Evolutionary conservation across 2,888 invertebrate species (phyloP), one percentile per base, ranked within the genome.

Genomic region (Campoplex capitator): DNA sequence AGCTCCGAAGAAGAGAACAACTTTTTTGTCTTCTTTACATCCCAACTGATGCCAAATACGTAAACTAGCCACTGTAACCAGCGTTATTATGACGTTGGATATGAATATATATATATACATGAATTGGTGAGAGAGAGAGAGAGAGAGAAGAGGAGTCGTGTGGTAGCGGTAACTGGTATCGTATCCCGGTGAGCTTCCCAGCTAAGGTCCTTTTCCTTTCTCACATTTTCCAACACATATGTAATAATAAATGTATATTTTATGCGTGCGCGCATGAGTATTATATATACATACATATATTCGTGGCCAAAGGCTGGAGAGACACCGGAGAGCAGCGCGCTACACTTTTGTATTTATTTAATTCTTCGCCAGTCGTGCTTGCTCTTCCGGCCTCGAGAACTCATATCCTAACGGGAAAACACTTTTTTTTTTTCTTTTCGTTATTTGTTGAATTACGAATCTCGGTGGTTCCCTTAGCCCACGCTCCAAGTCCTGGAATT

Each of bases 281-380:
- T 32, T 9, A n/a, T 28, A 9, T 28, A 45, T 78, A 35, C 8
- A 38, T 28, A 18, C 23, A 45, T 68, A n/a, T 81, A 62, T 65
- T 73, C 80, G 56, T 82, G 54, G 56, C 74, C 56, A 67, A 42
- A 75, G 81, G 38, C 48, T 83, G 23, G 48, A 67, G 56, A 76
- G 51, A 78, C 73, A 84, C 74, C 71, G 70, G 75, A 84, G 84
- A 88, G 82, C 84, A 87, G 77, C 79, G 88, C 84, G 89, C 88
- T 88, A 89, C 86, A 88, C 89, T 89, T 90, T 88, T 90, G 89
- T 89, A 82, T 82, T 90, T 88, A 89, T 91, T 89, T 88, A 85
- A 88, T 89, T 89, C 88, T 76, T 80, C 45, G 65, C 85, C 82
- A 71, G 75, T 84, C 73, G 74, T 81, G 83, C 84, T 85, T 81